Conservation (phyloP, 2,797 vertebrate genomes). For the Eupleurogrammus muticus region DNA sequence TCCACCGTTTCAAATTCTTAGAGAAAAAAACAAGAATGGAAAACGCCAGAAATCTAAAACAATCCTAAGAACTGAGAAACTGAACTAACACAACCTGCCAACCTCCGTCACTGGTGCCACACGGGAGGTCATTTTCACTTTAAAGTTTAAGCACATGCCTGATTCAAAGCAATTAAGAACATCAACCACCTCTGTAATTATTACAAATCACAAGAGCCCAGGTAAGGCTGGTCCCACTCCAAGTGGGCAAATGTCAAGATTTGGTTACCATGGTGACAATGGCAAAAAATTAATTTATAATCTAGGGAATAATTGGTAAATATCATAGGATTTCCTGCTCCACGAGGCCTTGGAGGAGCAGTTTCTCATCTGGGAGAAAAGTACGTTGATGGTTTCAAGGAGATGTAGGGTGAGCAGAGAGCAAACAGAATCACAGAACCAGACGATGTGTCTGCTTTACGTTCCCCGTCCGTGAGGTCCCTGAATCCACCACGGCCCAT, state of each 20-base stretch:
- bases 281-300: conserved; percentile 53
- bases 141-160: conserved; percentile 9
- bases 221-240: conserved; percentile 29
- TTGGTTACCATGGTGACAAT: conserved; percentile 62
- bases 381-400: too few species aligned
- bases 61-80: conserved; percentile 27
- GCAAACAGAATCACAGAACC: too few species aligned
- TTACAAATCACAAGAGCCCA: conserved; percentile 43
- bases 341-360: conserved; percentile 4
- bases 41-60: not conserved
- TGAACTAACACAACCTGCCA: conserved; percentile 23
- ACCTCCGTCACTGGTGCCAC: conserved; percentile 22
- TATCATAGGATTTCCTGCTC: not conserved
- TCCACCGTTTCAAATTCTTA: not conserved
- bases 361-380: conserved; percentile 19
- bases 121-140: conserved; percentile 13
- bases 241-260: conserved; percentile 39
- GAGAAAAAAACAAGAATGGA: not conserved
- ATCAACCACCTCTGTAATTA: conserved; percentile 44
- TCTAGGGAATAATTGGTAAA: conserved; percentile 56
- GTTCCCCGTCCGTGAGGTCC: conserved; percentile 43
- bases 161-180: conserved; percentile 39
- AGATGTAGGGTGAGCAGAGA: too few species aligned
- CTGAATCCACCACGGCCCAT: too few species aligned
- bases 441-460: conserved; percentile 15